Evolutionary conservation across 2,888 invertebrate genomes (phyloP), one percentile per base, ranked within the genome.

Genomic region (Athrips mouffetella): DNA sequence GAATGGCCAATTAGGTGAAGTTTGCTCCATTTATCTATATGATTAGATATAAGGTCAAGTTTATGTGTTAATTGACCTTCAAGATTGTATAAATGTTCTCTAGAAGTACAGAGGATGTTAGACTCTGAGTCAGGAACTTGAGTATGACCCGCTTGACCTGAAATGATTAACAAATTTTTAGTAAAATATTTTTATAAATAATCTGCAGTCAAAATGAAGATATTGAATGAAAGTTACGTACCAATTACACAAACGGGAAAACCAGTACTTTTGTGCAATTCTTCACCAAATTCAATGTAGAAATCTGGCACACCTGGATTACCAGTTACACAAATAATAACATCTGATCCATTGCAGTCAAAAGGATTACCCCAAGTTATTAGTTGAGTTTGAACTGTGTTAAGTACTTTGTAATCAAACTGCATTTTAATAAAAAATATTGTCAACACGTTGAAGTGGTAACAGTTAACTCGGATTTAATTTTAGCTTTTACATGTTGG

Each of bases 1-100:
- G 98, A 98, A 88, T 98, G 98, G 1, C 96, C 97, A 59, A 98
- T 90, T 30, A 98, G 80, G 75, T 96, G 93, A 31, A 98, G 74
- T 70, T 90, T 92, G n/a, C 93, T 91, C 65, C 91, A 88, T 54
- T 89, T 76, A 47, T 96, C 94, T 55, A 97, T 89, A 69, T 91
- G 92, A 58, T 92, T 90, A 59, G 91, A 87, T 49, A 98, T 92
- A 68, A 98, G 94, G 49, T 91, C 90, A 40, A 94, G 87, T 86
- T 96, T 97, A 75, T 96, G 95, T 48, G 91, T 71, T 45, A 94
- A 76, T 89, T 98, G 98, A 23, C 94, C 96, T 52, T 92, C 80
- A 42, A 98, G 83, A 67, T 93, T 90, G 76, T 93, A 96, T 48
- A 93, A 72, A 55, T 91, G 76, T 59, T 91, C 89, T 67, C 91